Percentiles rank a stretch among this genome's conserved stretches.
These are phyloP conservation scores for Aulostomus chinensis DNA, from an alignment of 2,797 vertebrate genomes.

Conservation along the genomic window DNA sequence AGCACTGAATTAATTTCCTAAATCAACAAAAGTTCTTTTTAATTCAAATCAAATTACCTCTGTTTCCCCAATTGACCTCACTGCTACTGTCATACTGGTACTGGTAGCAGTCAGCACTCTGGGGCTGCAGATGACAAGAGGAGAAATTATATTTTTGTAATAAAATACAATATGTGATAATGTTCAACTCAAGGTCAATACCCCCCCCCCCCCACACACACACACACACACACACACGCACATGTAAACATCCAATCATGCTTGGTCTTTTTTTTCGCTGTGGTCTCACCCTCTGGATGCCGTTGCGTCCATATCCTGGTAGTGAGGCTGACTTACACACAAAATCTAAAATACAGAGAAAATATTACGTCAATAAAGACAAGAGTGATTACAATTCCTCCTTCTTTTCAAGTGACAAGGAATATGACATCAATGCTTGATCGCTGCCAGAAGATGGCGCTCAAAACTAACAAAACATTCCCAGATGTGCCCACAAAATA, in stretches of 20 bases:
- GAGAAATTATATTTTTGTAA: too few relatives aligned
- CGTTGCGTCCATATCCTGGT: conserved; percentile 91
- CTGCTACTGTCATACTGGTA: conserved; percentile 90
- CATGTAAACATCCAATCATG: neutral
- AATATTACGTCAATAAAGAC: neutral
- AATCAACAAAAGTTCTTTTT: conserved; percentile 18
- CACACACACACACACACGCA: too few relatives aligned
- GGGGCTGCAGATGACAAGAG: conserved; percentile 78
- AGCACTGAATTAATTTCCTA: conserved; percentile 12
- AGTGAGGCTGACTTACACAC: conserved; percentile 92
- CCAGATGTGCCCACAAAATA: conserved; percentile 20
- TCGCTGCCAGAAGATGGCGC: conserved; percentile 64
- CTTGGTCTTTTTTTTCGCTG: neutral
- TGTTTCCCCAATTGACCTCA: conserved; percentile 92
- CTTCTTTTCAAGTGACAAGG: neutral
- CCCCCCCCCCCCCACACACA: too few relatives aligned
- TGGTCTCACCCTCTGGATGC: conserved; percentile 89
- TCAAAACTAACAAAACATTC: conserved; percentile 24
- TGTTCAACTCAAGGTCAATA: too few relatives aligned
- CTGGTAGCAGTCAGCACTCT: conserved; percentile 91
- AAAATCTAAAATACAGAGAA: conserved; percentile 81
- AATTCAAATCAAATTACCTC: conserved; percentile 78
- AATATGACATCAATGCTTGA: neutral
- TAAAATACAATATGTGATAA: too few relatives aligned
- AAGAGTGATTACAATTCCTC: neutral